phyloP scores from a whole-genome alignment of 2,888 invertebrate species.

The Ophioninae sp. region DNA sequence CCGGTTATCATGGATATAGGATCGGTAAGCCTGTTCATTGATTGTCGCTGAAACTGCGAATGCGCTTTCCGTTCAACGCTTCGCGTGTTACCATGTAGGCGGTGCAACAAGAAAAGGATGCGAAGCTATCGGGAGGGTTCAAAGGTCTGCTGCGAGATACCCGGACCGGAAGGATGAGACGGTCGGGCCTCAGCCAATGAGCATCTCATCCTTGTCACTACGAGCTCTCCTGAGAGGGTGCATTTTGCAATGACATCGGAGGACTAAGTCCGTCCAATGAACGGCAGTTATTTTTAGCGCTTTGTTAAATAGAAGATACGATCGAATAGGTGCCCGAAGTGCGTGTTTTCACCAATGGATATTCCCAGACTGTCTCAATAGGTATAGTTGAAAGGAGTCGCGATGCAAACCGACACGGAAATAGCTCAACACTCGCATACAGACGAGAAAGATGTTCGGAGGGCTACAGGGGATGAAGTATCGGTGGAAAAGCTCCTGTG shows the following conservation, averaged over 20 bases:
- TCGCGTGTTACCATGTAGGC: background rate
- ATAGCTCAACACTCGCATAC: background rate
- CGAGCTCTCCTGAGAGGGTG: background rate
- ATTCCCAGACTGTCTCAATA: background rate
- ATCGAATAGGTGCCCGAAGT: background rate
- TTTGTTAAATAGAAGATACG: background rate
- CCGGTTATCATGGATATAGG: background rate
- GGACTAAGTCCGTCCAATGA: background rate
- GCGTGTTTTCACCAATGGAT: background rate
- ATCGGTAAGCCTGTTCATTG: background rate
- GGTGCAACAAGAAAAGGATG: background rate
- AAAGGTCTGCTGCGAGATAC: background rate
- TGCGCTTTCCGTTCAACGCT: background rate
- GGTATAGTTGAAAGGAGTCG: background rate
- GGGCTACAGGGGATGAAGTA: background rate
- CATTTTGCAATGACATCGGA: background rate
- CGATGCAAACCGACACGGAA: background rate
- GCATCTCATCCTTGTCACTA: background rate
- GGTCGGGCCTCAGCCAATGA: background rate
- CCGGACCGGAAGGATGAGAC: background rate
- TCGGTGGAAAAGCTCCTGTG: constrained; percentile 18
- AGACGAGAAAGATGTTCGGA: background rate
- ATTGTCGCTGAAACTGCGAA: background rate
- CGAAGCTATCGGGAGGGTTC: background rate
- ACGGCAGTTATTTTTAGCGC: background rate